Percentiles rank a stretch among this genome's conserved stretches.
Evolutionary conservation across 1,140 invertebrate genomes (phyloP).

Genomic region (Planococcus citri): DNA sequence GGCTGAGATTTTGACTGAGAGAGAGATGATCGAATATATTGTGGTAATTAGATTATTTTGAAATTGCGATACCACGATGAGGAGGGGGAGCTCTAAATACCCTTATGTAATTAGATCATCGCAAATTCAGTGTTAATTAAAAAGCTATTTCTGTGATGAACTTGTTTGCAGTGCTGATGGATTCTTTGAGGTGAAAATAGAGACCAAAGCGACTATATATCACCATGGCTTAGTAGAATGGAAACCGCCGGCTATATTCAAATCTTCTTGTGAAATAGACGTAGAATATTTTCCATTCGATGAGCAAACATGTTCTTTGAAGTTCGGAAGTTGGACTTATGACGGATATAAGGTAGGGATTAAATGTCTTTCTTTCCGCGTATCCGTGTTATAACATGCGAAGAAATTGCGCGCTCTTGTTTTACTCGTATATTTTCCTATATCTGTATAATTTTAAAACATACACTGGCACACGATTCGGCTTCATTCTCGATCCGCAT

Average conservation of each 20-base stretch:
- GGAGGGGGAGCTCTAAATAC: neutral
- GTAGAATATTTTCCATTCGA: slow-evolving; percentile 93
- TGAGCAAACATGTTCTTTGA: slow-evolving; percentile 86
- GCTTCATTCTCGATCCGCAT: neutral
- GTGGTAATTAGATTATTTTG: too few species aligned
- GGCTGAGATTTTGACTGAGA: too few species aligned
- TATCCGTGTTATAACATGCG: neutral
- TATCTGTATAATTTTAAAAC: too few species aligned
- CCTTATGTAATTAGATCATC: neutral
- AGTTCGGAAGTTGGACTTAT: slow-evolving; percentile 93
- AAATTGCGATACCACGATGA: too few species aligned
- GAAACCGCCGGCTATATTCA: slow-evolving; percentile 90
- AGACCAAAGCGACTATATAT: slow-evolving; percentile 71
- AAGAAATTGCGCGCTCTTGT: too few species aligned
- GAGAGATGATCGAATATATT: neutral
- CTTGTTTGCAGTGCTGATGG: slow-evolving; percentile 69
- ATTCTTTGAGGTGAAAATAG: slow-evolving; percentile 92
- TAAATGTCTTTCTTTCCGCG: neutral
- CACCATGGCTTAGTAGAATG: slow-evolving; percentile 58
- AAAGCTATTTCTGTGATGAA: slow-evolving; percentile 3
- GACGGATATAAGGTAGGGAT: slow-evolving; percentile 77
- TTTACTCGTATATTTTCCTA: too few species aligned
- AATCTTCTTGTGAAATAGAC: slow-evolving; percentile 84
- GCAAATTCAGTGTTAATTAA: neutral
- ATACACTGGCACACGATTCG: too few species aligned